Base-by-base conservation (phyloP, 2,113 vertebrate species). In the Eubucco bourcierii region DNA sequence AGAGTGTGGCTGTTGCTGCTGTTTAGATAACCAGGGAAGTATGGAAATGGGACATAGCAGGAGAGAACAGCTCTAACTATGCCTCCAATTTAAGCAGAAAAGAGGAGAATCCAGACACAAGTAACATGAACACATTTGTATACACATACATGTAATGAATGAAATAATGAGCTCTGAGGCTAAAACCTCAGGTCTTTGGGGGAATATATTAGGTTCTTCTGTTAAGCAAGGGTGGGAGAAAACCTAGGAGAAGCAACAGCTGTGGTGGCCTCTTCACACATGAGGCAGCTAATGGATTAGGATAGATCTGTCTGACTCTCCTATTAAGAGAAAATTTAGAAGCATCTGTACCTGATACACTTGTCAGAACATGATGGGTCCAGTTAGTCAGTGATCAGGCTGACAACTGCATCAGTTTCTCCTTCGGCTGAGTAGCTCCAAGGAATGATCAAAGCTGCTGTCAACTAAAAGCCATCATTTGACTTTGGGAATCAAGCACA, bases 321-420 rank as follows among this genome's bases (percentile, higher is more conserved):
- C 27, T 84, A 55, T 83, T 78, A 84, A 39, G n/a, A 80, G n/a
- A 83, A 70, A 73, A 60, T 90, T 85, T 90, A 84, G 46, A 63
- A 84, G 68, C 85, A 90, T 85, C 91, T 92, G 83, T 79, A 95
- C 46, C 27, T 68, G 96, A 90, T 89, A 94, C 55, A 88, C 77
- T 76, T 96, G 90, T 92, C 88, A 85, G 58, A 71, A 34, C 20
- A 44, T 21, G 67, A 75, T 27, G 53, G 23, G 64, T 90, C 94
- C 88, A 67, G 81, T 50, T 33, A 71, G 50, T 33, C 80, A 37
- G 39, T 67, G 80, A 86, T 68, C n/a, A 61, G 39, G 86, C 33
- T 64, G 88, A 95, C 90, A 96, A 78, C 44, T 9, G 71, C 74
- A 83, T 53, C n/a, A 13, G 31, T 10, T 24, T 71, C 34, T 88